A percentile compares a stretch with the other conserved stretches of the same genome.
Conservation (phyloP, 1,140 invertebrate genomes). For the Drosophila pallidifrons region DNA sequence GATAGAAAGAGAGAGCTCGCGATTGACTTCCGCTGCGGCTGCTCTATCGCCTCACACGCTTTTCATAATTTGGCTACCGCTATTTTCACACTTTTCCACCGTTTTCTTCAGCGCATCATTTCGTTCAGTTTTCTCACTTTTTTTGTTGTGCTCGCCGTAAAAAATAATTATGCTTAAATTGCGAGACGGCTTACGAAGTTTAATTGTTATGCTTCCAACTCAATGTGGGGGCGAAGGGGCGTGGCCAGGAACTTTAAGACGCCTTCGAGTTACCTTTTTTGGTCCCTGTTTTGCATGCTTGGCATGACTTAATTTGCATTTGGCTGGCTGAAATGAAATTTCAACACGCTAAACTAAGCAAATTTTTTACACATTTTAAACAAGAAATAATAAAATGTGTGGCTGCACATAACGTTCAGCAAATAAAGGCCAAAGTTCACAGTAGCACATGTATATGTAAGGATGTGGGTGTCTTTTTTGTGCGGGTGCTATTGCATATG, state of each 20-base stretch:
- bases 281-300: constrained; percentile 12
- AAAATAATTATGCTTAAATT: constrained; percentile 76
- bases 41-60: constrained; percentile 30
- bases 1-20: background rate
- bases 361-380: constrained; percentile 62
- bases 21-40: constrained; percentile 23
- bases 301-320: constrained; percentile 46
- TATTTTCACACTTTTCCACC: constrained; percentile 33
- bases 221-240: constrained; percentile 13
- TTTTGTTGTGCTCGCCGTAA: constrained; percentile 35
- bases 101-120: constrained; percentile 26
- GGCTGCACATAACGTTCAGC: constrained; percentile 40
- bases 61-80: constrained; percentile 37
- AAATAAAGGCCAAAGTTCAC: constrained; percentile 56
- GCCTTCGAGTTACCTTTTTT: constrained; percentile 28
- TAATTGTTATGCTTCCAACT: constrained; percentile 63
- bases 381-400: constrained; percentile 38
- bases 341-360: constrained; percentile 44
- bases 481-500: background rate
- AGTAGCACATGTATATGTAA: constrained; percentile 10
- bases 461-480: background rate
- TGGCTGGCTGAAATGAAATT: constrained; percentile 37
- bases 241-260: constrained; percentile 38
- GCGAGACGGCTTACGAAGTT: constrained; percentile 75
- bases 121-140: constrained; percentile 1